Base-by-base conservation (phyloP, 2,888 invertebrate species). In the Epirrhoe alternata region DNA sequence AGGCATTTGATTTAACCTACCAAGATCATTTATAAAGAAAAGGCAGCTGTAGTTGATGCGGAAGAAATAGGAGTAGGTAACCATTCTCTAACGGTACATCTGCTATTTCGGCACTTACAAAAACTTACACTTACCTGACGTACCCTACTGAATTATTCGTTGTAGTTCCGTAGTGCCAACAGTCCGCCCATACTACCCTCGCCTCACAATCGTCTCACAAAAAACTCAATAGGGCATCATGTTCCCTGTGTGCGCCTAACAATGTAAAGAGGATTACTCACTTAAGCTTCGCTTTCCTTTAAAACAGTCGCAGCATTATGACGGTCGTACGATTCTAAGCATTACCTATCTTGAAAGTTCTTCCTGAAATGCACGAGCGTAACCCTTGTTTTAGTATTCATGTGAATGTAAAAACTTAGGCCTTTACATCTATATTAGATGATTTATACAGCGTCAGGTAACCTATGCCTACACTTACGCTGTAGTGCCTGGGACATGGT, bases 171-270 rank as follows among this genome's bases (percentile, higher is more conserved):
- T 60, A 51, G 35, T 58, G 63, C 68, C 72, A 70, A 74, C 74
- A 72, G 65, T 65, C 69, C 74, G 74, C 74, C 74, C 74, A 67
- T 64, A 31, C 69, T 24, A 24, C 24, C 24, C 24, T 33, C 55
- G 45, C 52, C 53, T 35, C 35, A 24, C 24, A 35, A 54, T 45
- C 57, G 51, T 49, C 24, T 59, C 30, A 64, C 62, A 72, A 74
- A 68, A 69, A 72, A 59, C 61, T 55, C 47, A 70, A 74, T 70
- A 49, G 58, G 24, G 69, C 61, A 60, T 73, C 73, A 51, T 17
- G 68, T 65, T 74, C 72, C 70, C 66, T 31, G 72, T 70, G 71
- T 66, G 71, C 54, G 54, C 57, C 68, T 70, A 60, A 68, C 70
- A 68, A 64, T 68, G 60, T 59, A 59, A 66, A 59, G 66, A 66